These are phyloP conservation scores for Torymus texanus DNA, from an alignment of 2,888 invertebrate genomes.

Conservation along the genomic window DNA sequence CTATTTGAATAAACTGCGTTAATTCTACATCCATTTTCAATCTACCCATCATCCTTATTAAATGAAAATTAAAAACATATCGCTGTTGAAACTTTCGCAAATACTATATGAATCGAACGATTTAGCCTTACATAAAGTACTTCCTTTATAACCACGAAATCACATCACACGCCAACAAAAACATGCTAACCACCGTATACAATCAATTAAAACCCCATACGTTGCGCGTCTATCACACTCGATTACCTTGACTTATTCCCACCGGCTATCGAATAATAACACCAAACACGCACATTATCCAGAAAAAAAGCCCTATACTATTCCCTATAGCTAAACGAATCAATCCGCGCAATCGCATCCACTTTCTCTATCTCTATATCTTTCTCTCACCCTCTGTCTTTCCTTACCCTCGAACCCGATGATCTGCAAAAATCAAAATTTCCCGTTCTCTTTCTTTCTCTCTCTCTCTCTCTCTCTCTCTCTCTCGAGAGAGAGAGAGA, in stretches of 20 bases:
- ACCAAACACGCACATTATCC: too few species aligned
- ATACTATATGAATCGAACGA: too few species aligned
- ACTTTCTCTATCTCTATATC: constrained; percentile 28
- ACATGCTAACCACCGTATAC: constrained; percentile 50
- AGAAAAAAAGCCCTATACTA: background rate
- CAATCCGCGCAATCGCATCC: background rate
- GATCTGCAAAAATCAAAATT: constrained; percentile 53
- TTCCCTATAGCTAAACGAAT: background rate
- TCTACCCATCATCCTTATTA: too few species aligned
- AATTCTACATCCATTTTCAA: too few species aligned
- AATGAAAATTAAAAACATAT: too few species aligned
- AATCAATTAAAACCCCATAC: constrained; percentile 4
- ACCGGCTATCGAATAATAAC: background rate
- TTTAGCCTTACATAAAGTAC: too few species aligned
- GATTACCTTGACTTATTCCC: background rate
- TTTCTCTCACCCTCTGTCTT: background rate
- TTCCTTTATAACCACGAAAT: too few species aligned
- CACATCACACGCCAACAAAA: too few species aligned
- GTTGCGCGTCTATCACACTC: constrained; percentile 4
- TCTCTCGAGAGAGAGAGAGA: too few species aligned
- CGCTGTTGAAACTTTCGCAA: too few species aligned
- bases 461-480: too few species aligned
- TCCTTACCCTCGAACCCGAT: constrained; percentile 1
- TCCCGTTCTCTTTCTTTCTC: constrained; percentile 20
- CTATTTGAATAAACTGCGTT: too few species aligned